A percentile compares a stretch with the other conserved stretches of the same genome.
Conservation (phyloP, 1,140 invertebrate species). For the Phymastichus coffea region DNA sequence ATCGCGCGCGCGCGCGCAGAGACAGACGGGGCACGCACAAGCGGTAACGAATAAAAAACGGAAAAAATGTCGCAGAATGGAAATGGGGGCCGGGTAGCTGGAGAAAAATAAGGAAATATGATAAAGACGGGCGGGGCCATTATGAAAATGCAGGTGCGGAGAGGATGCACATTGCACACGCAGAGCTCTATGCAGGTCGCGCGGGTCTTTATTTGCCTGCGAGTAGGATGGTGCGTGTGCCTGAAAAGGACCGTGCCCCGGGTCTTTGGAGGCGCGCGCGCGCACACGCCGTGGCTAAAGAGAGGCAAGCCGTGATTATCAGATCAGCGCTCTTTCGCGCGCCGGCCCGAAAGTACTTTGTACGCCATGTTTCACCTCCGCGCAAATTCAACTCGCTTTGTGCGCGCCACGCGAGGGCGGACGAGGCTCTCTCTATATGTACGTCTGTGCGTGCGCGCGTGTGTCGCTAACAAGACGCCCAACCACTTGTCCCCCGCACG, state of each 20-base stretch:
- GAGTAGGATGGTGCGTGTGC: not conserved
- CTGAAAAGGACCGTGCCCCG: conserved; percentile 6
- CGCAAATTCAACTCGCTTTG: too few relatives aligned
- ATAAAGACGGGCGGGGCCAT: too few relatives aligned
- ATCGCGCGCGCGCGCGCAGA: too few relatives aligned
- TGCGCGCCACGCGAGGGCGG: conserved; percentile 3
- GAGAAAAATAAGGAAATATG: too few relatives aligned
- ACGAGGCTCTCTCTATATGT: not conserved
- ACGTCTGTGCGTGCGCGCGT: conserved; percentile 1
- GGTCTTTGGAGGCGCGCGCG: not conserved
- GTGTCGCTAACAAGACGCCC: conserved; percentile 57
- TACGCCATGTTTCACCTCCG: too few relatives aligned
- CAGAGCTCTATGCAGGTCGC: too few relatives aligned
- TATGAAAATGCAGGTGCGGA: too few relatives aligned
- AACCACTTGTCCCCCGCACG: conserved; percentile 1
- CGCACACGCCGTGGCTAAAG: not conserved
- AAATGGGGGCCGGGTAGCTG: too few relatives aligned
- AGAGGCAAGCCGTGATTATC: conserved; percentile 9
- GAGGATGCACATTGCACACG: too few relatives aligned
- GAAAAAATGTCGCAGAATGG: too few relatives aligned
- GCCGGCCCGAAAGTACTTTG: not conserved
- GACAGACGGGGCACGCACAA: too few relatives aligned
- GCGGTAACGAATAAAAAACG: too few relatives aligned
- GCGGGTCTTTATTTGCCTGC: not conserved
- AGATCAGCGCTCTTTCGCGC: not conserved